Evolutionary conservation across 64 coral and sea anemone genomes (phyloP).

Genomic region (Stylophora pistillata): DNA sequence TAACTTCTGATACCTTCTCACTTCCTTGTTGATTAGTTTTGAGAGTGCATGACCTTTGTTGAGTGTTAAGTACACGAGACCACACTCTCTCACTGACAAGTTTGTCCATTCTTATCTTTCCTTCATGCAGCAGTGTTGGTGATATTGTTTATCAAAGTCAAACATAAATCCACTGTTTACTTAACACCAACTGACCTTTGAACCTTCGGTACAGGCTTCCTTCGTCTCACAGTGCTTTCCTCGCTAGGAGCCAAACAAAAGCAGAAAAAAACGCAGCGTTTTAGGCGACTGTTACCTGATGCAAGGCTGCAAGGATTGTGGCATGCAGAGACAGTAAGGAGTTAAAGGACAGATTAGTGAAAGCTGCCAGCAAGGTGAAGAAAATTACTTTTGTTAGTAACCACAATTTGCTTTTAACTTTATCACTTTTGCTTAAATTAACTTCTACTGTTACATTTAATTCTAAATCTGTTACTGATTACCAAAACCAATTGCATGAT

Average conservation of each 20-base stretch:
- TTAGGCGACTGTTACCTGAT: constrained; percentile 71
- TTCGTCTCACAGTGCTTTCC: constrained; percentile 75
- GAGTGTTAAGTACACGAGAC: no score
- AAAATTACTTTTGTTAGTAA: constrained; percentile 56
- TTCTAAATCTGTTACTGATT: no score
- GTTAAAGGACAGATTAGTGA: constrained; percentile 49
- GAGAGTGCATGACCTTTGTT: no score
- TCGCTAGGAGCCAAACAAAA: constrained; percentile 90
- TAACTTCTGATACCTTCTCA: no score
- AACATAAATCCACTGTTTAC: no score
- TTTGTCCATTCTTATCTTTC: no score
- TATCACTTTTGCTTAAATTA: background rate
- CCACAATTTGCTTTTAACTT: background rate
- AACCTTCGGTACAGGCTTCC: constrained; percentile 59
- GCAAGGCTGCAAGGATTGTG: constrained; percentile 61
- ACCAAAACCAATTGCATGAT: no score
- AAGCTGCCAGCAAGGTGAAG: background rate
- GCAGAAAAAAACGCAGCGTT: constrained; percentile 82
- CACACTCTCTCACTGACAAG: no score
- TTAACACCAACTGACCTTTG: constrained; percentile 39
- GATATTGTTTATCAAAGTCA: no score
- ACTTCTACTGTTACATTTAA: no score
- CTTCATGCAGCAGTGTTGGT: no score
- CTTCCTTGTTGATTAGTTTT: no score
- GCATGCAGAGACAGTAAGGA: constrained; percentile 56